Conservation (phyloP, 2,797 vertebrate genomes). For the Sebastolobus alascanus region DNA sequence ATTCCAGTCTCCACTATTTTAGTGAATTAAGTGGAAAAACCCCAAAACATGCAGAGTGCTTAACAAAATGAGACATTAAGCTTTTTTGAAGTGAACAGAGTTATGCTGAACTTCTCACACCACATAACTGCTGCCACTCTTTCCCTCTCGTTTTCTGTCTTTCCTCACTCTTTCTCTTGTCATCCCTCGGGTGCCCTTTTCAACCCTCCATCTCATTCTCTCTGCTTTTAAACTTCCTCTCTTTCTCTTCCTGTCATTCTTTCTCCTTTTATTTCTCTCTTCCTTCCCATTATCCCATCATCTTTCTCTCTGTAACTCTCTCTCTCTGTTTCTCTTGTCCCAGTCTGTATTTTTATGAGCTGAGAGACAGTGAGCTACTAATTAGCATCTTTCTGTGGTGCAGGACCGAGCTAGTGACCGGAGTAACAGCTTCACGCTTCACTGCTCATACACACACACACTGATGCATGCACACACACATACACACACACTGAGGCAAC, state of each 20-base stretch:
- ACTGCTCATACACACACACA: slow-evolving; percentile 19
- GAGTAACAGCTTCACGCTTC: slow-evolving; percentile 42
- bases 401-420: slow-evolving; percentile 25
- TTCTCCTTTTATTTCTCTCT: slow-evolving; percentile 22
- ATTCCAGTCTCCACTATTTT: slow-evolving; percentile 13
- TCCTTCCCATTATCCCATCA: slow-evolving; percentile 23
- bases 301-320: slow-evolving; percentile 1
- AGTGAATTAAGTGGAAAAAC: slow-evolving; percentile 48
- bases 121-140: slow-evolving; percentile 47
- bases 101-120: slow-evolving; percentile 54
- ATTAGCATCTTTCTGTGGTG: slow-evolving; percentile 56
- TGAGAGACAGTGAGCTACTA: slow-evolving; percentile 47
- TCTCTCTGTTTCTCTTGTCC: not conserved
- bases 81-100: slow-evolving; percentile 40
- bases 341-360: slow-evolving; percentile 52
- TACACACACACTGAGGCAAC: slow-evolving; percentile 10
- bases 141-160: slow-evolving; percentile 6
- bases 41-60: slow-evolving; percentile 23
- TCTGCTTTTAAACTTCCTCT: slow-evolving; percentile 20
- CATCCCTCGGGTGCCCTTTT: slow-evolving; percentile 16
- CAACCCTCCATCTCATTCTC: slow-evolving; percentile 25
- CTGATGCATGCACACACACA: slow-evolving; percentile 4
- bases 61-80: slow-evolving; percentile 54
- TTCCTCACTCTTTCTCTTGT: slow-evolving; percentile 7
- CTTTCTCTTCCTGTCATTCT: slow-evolving; percentile 27